These are phyloP conservation scores for Hydrotaea cyrtoneurina DNA, from an alignment of 2,888 invertebrate genomes.

Conservation along the genomic window DNA sequence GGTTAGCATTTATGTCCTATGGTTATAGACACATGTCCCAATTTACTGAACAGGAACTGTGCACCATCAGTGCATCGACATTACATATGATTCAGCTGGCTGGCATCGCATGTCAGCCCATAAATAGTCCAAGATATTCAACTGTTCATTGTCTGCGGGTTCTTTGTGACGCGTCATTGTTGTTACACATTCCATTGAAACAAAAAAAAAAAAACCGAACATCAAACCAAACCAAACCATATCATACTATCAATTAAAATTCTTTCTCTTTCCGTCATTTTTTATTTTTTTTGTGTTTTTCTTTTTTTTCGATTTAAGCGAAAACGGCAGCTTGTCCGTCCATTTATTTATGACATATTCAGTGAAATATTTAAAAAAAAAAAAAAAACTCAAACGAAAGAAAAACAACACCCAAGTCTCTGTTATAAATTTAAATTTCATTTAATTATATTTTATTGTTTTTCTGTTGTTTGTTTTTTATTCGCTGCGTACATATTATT, in stretches of 20 bases:
- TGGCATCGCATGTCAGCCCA: too few relatives aligned
- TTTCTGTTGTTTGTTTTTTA: neutral
- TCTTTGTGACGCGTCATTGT: neutral
- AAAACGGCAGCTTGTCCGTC: neutral
- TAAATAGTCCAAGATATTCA: too few relatives aligned
- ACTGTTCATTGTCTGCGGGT: too few relatives aligned
- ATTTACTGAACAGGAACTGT: too few relatives aligned
- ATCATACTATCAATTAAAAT: slow-evolving; percentile 24
- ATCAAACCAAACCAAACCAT: too few relatives aligned
- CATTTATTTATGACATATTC: neutral
- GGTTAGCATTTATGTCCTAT: too few relatives aligned
- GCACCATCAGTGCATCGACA: too few relatives aligned
- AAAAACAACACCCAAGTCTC: neutral
- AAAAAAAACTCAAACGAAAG: too few relatives aligned
- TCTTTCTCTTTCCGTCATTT: slow-evolving; percentile 24
- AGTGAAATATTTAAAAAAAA: neutral
- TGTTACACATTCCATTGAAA: neutral
- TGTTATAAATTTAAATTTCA: slow-evolving; percentile 10
- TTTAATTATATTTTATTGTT: slow-evolving; percentile 11
- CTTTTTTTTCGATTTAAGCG: neutral
- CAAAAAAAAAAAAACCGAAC: neutral
- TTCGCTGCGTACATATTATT: neutral
- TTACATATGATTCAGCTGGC: too few relatives aligned
- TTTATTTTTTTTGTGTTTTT: too few relatives aligned
- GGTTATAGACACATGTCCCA: too few relatives aligned